Evolutionary conservation across 37 sponge, comb jelly and placozoan genomes (phyloP).

Genomic region (Chondrilla cf. caribensis): DNA sequence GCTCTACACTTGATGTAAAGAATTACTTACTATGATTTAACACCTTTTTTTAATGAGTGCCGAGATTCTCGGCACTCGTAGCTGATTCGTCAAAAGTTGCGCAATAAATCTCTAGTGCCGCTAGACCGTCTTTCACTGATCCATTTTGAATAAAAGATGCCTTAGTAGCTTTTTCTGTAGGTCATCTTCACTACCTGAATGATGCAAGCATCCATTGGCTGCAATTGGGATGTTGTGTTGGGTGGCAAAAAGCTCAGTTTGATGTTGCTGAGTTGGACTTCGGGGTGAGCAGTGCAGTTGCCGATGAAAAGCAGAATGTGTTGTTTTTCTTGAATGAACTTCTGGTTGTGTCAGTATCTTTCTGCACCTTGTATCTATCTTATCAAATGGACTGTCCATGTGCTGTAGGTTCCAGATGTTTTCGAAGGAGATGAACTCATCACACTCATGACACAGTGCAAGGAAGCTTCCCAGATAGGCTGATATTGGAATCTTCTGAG

Average conservation of each 20-base stretch:
- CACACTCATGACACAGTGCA: constrained; percentile 95
- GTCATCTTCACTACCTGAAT: background rate
- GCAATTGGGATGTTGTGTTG: constrained; percentile 3
- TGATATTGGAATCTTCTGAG: constrained; percentile 91
- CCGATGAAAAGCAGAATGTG: constrained; percentile 15
- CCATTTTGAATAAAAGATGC: constrained; percentile 7
- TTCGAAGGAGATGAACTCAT: constrained; percentile 97
- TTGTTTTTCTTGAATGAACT: background rate
- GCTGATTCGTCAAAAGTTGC: no score
- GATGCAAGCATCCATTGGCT: constrained; percentile 13
- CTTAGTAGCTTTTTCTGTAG: background rate
- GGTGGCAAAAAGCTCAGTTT: background rate
- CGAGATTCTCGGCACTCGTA: no score
- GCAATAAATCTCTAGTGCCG: no score
- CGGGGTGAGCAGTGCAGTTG: constrained; percentile 25
- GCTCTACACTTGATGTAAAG: no score
- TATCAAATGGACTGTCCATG: no score
- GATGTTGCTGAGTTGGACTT: background rate
- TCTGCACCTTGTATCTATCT: no score
- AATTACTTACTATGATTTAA: no score
- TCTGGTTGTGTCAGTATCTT: no score
- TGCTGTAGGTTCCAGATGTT: constrained; percentile 92
- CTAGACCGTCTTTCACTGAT: background rate
- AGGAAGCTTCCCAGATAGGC: constrained; percentile 94
- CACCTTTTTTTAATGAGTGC: no score